Evolutionary conservation across 2,888 invertebrate species (phyloP), one percentile per base, ranked within the genome.

Genomic region (Drosophila lacicola): DNA sequence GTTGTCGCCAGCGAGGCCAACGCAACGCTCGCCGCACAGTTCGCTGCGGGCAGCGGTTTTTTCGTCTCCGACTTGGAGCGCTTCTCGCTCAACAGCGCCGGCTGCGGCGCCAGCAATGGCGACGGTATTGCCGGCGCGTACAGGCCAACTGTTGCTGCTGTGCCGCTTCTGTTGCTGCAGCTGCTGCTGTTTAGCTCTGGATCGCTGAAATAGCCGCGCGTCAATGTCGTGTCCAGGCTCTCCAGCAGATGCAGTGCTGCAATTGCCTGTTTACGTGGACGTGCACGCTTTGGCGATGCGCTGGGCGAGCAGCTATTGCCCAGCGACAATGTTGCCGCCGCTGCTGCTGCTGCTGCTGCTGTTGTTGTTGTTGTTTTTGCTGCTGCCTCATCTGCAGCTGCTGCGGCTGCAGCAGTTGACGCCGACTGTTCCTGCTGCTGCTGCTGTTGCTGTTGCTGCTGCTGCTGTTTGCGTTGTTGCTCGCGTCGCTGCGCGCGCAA

Each of bases 61-160:
- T 94, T 91, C 72, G 92, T 90, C 90, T 93, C 87, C 75, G 93
- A 90, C 90, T 93, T 91, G 90, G 94, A 91, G 89, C 94, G 88
- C 56, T 90, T 88, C 61, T 88, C 91, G 4, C 49, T 42, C 3
- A 36, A 50, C 45, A 37, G 54, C 63, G 78, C 41, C 39, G 63
- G 49, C 70, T 74, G 49, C n/a, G 68, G 46, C 25, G 73, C 54
- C 46, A 70, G 45, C 21, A 78, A 14, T 9, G 87, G 75, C 25
- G 87, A 78, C 14, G 79, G 67, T 5, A 70, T 60, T 34, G 69
- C 51, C 21, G 82, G 63, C 39, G 81, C 69, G 53, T 83, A 89
- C 0, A 88, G 61, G 0, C 73, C 73, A 41, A 67, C 60, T 2
- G 58, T 62, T 29, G 62, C 39, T 29, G 61, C 46, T 11, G 60